Base-by-base conservation (phyloP, 1,140 invertebrate genomes). In the Drosophila nikananu region DNA sequence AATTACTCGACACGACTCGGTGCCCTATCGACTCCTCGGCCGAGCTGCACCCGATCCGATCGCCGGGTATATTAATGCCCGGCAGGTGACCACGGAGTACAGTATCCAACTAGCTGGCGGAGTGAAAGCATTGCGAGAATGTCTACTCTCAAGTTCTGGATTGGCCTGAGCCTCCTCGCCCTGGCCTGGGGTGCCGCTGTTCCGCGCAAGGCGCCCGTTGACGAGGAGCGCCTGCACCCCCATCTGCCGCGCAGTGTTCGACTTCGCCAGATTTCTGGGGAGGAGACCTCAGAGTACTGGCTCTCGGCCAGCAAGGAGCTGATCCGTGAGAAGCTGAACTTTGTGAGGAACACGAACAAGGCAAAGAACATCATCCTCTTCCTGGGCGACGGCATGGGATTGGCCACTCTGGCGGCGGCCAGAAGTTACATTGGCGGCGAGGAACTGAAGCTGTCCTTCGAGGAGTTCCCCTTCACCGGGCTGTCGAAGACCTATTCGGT, bases 401-500 rank as follows among this genome's bases (percentile, higher is more conserved):
- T 97, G 41, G 94, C 96, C 0, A 97, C 97, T 0, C 81, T 97
- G 30, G 95, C 96, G 37, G 96, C 96, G 0, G 94, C 95, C 0
- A 94, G 97, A 30, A 96, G 95, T 3, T 95, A 95, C 60, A 68
- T 91, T 6, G 86, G 90, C 1, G 96, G 95, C 7, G 96, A 97
- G 93, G 96, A 97, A 75, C 92, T 93, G 37, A 89, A 95, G 44
- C 93, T 97, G 25, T 94, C 95, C 21, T 97, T 97, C 86, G 97
- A 98, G 82, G 94, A 95, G 66, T 97, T 97, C 83, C 97, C 97
- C 5, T 94, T 95, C 59, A 94, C 94, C 4, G 97, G 95, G 17
- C 92, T 97, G 4, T 95, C 96, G 0, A 97, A 97, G 96, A 98
- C 97, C 0, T 98, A 98, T 92, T 97, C 96, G 86, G 94, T 97